Evolutionary conservation across 1,140 invertebrate species (phyloP).

Genomic region (Thrips palmi): DNA sequence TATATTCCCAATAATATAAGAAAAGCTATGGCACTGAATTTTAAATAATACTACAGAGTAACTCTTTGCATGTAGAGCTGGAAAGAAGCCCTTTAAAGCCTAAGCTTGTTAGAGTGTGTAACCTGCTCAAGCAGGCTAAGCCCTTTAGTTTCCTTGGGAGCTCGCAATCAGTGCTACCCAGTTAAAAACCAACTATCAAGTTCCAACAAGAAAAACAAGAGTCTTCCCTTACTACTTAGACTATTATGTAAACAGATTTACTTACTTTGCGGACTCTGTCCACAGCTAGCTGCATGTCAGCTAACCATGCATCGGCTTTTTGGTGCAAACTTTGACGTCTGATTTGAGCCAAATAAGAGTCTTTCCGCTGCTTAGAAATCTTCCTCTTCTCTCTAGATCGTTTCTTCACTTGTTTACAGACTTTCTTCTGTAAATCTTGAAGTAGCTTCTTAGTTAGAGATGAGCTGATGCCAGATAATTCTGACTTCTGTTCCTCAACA

Average conservation of each 20-base stretch:
- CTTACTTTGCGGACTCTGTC: slow-evolving; percentile 36
- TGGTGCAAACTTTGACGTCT: slow-evolving; percentile 25
- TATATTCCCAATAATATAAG: not conserved
- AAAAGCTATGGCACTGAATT: slow-evolving; percentile 1
- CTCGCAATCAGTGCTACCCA: no score
- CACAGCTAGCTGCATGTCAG: slow-evolving; percentile 36
- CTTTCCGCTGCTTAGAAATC: slow-evolving; percentile 23
- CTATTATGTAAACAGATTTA: slow-evolving; percentile 1
- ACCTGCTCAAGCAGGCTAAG: slow-evolving; percentile 4
- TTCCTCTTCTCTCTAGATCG: slow-evolving; percentile 29
- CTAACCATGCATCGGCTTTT: slow-evolving; percentile 38
- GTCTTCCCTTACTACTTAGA: not conserved
- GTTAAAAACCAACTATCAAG: no score
- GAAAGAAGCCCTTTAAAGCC: not conserved
- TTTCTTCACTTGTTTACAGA: slow-evolving; percentile 34
- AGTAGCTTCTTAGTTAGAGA: slow-evolving; percentile 19
- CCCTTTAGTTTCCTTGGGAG: no score
- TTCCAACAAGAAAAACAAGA: not conserved
- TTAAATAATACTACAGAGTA: no score
- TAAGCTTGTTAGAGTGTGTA: not conserved
- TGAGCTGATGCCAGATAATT: slow-evolving; percentile 18
- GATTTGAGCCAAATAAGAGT: slow-evolving; percentile 24
- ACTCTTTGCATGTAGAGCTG: no score
- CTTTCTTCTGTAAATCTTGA: slow-evolving; percentile 24
- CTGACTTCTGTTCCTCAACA: slow-evolving; percentile 21